Evolutionary conservation across 1,140 invertebrate genomes (phyloP).

Genomic region (Trypoxylus dichotomus): DNA sequence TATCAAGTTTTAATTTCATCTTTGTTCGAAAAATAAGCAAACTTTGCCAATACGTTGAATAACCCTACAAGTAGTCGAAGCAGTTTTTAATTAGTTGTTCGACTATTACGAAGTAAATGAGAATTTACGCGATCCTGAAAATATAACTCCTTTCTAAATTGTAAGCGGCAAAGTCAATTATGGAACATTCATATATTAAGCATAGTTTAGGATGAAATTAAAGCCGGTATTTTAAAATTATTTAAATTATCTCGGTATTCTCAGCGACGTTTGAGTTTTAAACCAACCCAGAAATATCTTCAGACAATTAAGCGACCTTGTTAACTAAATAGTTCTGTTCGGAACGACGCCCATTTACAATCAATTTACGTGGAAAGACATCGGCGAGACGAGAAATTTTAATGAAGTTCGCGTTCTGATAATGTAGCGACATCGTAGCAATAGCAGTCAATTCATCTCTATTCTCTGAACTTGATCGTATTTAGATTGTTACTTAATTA

Average conservation of each 20-base stretch:
- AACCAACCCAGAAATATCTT: constrained; percentile 22
- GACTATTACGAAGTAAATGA: background rate
- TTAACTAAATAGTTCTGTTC: constrained; percentile 20
- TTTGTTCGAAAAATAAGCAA: too few species aligned
- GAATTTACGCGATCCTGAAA: background rate
- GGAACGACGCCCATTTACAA: constrained; percentile 8
- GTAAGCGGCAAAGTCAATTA: background rate
- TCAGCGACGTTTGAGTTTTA: background rate
- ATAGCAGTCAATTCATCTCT: background rate
- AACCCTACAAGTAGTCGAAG: background rate
- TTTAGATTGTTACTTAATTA: constrained; percentile 12
- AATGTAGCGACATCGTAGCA: constrained; percentile 3
- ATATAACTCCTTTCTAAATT: background rate
- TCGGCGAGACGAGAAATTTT: constrained; percentile 14
- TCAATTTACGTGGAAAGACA: constrained; percentile 16
- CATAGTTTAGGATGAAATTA: background rate
- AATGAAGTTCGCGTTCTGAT: constrained; percentile 9
- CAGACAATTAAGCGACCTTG: constrained; percentile 14
- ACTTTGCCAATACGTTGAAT: background rate
- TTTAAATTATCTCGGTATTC: constrained; percentile 7
- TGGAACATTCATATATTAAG: background rate
- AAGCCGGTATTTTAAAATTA: constrained; percentile 17
- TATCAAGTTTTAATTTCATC: too few species aligned
- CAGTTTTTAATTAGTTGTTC: too few species aligned
- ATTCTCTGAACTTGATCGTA: constrained; percentile 20